Evolutionary conservation across 2,888 invertebrate species (phyloP).

Genomic region (Leptinotarsa rubiginosa): DNA sequence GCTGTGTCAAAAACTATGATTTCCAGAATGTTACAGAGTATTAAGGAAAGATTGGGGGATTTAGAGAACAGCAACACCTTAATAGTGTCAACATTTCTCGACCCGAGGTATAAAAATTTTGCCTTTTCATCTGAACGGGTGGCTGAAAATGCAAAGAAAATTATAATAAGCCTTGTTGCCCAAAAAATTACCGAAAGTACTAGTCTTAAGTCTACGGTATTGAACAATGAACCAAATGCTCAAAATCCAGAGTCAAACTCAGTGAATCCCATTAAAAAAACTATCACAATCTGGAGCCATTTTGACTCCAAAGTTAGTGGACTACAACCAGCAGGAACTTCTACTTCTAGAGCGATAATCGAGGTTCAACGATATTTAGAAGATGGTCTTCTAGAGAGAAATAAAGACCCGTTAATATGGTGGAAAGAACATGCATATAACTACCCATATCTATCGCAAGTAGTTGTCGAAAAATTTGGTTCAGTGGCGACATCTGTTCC

Average conservation of each 20-base stretch:
- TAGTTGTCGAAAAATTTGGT: slow-evolving; percentile 21
- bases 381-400: slow-evolving; percentile 17
- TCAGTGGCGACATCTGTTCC: slow-evolving; percentile 28
- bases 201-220: background rate
- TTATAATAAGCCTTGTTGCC: slow-evolving; percentile 22
- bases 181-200: slow-evolving; percentile 19
- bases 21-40: slow-evolving; percentile 15
- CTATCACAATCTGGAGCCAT: slow-evolving; percentile 24
- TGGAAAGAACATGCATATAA: slow-evolving; percentile 24
- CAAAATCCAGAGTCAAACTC: background rate
- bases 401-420: slow-evolving; percentile 27
- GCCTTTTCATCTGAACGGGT: slow-evolving; percentile 25
- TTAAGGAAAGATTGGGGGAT: slow-evolving; percentile 26
- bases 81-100: slow-evolving; percentile 25
- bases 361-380: slow-evolving; percentile 34
- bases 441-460: slow-evolving; percentile 13
- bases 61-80: slow-evolving; percentile 27
- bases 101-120: slow-evolving; percentile 33
- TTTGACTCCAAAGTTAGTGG: slow-evolving; percentile 25
- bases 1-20: slow-evolving; percentile 20
- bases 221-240: slow-evolving; percentile 5
- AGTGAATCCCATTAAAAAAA: slow-evolving; percentile 6
- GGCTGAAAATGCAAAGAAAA: slow-evolving; percentile 25
- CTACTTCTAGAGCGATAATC: slow-evolving; percentile 26
- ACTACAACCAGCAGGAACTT: slow-evolving; percentile 18